phyloP scores from a whole-genome alignment of 2,888 invertebrate genomes.

The Andricus quercusramuli region DNA sequence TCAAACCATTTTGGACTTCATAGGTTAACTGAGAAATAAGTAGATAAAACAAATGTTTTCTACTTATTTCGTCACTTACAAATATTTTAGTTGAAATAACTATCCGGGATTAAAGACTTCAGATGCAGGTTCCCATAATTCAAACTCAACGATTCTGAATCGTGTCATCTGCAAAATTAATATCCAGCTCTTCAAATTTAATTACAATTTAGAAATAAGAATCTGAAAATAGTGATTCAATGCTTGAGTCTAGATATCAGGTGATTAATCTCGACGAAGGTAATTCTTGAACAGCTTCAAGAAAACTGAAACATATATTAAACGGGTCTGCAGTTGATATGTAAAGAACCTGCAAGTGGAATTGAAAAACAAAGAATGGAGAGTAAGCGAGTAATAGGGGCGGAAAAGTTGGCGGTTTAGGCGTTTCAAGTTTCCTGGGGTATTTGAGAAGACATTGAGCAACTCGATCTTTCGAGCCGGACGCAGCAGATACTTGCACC shows the following conservation, averaged over 20 bases:
- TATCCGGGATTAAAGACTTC: no score
- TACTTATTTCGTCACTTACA: no score
- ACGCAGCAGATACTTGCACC: conserved; percentile 72
- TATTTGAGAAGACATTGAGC: conserved; percentile 75
- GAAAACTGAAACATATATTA: not conserved
- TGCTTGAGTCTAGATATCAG: not conserved
- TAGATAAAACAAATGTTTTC: no score
- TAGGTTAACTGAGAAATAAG: no score
- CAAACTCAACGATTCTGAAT: not conserved
- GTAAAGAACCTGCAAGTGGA: conserved; percentile 22
- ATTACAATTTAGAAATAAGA: not conserved
- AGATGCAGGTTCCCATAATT: not conserved
- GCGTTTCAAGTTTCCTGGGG: conserved; percentile 76
- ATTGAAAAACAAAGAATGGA: conserved; percentile 45
- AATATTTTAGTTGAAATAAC: no score
- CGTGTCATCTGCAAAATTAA: not conserved
- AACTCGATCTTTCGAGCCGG: conserved; percentile 77
- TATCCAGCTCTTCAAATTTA: not conserved
- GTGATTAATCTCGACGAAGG: conserved; percentile 25
- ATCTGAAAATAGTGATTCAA: not conserved
- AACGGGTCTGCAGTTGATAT: not conserved
- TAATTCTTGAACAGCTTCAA: not conserved
- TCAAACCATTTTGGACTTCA: no score
- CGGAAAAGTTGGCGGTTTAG: conserved; percentile 75
- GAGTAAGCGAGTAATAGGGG: conserved; percentile 57